A percentile compares a stretch with the other conserved stretches of the same genome.
These are phyloP conservation scores for Drosophila longiperda DNA, from an alignment of 2,888 invertebrate genomes.

Conservation along the genomic window DNA sequence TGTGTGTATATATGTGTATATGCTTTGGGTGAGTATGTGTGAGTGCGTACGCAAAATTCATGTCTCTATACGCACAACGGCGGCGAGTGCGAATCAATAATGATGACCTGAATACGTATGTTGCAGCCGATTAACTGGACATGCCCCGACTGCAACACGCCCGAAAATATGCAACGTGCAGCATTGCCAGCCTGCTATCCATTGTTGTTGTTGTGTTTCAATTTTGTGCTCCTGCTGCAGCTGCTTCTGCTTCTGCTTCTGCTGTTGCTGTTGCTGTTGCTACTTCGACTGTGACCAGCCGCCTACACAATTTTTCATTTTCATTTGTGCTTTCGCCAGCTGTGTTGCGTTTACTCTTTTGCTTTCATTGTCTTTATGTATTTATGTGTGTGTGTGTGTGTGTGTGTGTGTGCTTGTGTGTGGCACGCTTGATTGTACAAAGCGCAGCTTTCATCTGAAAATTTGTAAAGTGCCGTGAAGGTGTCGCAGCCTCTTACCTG, in stretches of 20 bases:
- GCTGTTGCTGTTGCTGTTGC: conserved; percentile 19
- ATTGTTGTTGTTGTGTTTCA: conserved; percentile 48
- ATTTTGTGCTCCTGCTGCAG: conserved; percentile 37
- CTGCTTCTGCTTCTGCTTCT: conserved; percentile 27
- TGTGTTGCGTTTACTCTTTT: conserved; percentile 54
- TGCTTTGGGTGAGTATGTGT: conserved; percentile 35
- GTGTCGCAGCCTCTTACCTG: conserved; percentile 56
- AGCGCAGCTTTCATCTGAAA: conserved; percentile 73
- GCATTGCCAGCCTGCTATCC: conserved; percentile 31
- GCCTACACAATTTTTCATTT: conserved; percentile 63
- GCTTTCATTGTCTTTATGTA: conserved; percentile 48
- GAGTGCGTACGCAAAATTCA: conserved; percentile 76
- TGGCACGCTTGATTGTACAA: conserved; percentile 74
- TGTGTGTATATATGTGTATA: conserved; percentile 37
- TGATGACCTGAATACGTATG: conserved; percentile 78
- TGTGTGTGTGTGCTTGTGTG: conserved; percentile 27
- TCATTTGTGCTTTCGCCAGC: conserved; percentile 70
- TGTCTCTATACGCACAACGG: conserved; percentile 76
- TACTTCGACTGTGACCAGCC: conserved; percentile 20
- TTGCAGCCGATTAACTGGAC: conserved; percentile 76
- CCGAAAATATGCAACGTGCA: conserved; percentile 67
- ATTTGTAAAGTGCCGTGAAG: conserved; percentile 69
- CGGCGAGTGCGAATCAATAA: conserved; percentile 76
- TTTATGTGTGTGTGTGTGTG: conserved; percentile 7
- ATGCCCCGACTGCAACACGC: conserved; percentile 54